phyloP scores from a whole-genome alignment of 2,113 vertebrate species.

The Cervus canadensis region DNA sequence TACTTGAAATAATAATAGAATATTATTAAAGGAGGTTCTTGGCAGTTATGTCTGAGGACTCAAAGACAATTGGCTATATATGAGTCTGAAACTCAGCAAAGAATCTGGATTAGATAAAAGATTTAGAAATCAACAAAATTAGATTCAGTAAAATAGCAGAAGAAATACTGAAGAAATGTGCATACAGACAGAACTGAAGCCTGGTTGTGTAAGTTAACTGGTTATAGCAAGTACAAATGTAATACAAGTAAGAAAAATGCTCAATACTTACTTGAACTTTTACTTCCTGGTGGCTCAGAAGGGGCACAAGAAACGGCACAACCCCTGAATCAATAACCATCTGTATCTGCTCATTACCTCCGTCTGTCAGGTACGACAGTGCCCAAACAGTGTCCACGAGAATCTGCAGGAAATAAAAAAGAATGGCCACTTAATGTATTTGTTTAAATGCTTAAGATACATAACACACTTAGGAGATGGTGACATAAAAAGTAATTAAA shows the following conservation, averaged over 20 bases:
- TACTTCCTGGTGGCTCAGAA: constrained; percentile 98
- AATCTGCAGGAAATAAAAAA: constrained; percentile 83
- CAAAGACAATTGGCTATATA: neutral
- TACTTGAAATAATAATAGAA: constrained; percentile 8
- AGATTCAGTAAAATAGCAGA: neutral
- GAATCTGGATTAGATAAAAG: neutral
- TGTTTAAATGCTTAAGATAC: constrained; percentile 25
- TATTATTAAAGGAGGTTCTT: neutral
- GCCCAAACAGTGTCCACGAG: constrained; percentile 99
- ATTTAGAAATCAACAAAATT: constrained; percentile 5
- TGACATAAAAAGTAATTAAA: neutral
- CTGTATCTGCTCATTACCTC: constrained; percentile 99
- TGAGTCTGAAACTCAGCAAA: neutral
- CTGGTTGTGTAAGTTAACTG: neutral
- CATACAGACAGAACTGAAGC: neutral
- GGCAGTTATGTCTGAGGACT: neutral
- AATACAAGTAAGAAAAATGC: neutral
- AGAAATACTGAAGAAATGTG: neutral
- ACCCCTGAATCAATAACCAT: constrained; percentile 99
- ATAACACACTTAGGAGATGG: neutral
- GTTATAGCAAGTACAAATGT: neutral
- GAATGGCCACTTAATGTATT: neutral
- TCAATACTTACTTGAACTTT: constrained; percentile 95
- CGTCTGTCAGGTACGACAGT: constrained; percentile 97
- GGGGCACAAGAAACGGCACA: constrained; percentile 96